Conservation (phyloP, 2,888 invertebrate genomes). For the Xanthia togata region DNA sequence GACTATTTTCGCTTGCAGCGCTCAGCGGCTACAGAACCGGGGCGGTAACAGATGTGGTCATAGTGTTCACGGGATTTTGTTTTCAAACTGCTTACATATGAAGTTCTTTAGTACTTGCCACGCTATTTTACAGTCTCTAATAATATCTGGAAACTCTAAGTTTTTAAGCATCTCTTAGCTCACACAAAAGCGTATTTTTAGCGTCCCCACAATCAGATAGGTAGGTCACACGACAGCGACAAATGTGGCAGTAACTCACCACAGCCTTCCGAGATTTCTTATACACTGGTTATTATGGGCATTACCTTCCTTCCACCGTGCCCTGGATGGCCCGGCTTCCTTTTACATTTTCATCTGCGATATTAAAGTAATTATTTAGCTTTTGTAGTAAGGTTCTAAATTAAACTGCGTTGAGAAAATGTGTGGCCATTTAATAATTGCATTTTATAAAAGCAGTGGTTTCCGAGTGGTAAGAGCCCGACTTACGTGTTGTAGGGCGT, state of each 20-base stretch:
- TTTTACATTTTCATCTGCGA: constrained; percentile 58
- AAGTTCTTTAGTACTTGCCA: too few relatives aligned
- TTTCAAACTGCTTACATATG: too few relatives aligned
- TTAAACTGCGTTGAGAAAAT: constrained; percentile 9
- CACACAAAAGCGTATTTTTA: constrained; percentile 51
- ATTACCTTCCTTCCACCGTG: constrained; percentile 62
- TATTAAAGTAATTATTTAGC: constrained; percentile 64
- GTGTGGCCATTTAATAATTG: background rate
- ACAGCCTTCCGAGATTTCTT: constrained; percentile 83
- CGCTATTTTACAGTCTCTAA: background rate
- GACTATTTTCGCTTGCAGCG: too few relatives aligned
- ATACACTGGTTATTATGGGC: constrained; percentile 80
- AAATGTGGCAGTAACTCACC: constrained; percentile 87
- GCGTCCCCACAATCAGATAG: constrained; percentile 80
- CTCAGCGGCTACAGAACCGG: too few relatives aligned
- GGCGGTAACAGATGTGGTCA: too few relatives aligned
- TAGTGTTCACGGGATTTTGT: too few relatives aligned
- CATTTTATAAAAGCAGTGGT: background rate
- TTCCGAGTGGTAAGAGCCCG: too few relatives aligned
- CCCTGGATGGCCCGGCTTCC: constrained; percentile 63
- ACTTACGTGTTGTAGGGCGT: too few relatives aligned
- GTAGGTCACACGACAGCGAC: constrained; percentile 85
- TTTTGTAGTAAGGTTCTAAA: constrained; percentile 14
- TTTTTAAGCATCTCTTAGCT: background rate
- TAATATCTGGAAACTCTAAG: background rate